These are phyloP conservation scores for Stegostoma tigrinum DNA, from an alignment of 2,113 vertebrate species.

Conservation along the genomic window DNA sequence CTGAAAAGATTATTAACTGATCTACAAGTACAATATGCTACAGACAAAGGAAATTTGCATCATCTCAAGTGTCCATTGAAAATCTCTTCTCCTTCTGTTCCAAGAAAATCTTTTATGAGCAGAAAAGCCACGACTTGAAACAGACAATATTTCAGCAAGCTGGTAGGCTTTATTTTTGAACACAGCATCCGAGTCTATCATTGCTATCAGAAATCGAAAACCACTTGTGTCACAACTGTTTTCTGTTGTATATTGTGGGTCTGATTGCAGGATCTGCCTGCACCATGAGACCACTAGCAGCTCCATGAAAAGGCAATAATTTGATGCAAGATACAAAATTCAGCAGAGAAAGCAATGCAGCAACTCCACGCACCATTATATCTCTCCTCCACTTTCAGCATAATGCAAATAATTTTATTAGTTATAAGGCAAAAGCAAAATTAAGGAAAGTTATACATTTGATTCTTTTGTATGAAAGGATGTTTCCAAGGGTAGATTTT, in stretches of 20 bases:
- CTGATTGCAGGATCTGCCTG: not conserved
- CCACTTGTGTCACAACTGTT: slow-evolving; percentile 16
- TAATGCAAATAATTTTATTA: not conserved
- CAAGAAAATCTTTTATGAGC: not conserved
- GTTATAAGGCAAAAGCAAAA: not conserved
- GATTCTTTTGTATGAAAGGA: not conserved
- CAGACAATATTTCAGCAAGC: not conserved
- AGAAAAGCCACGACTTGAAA: not conserved
- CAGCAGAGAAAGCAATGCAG: not conserved
- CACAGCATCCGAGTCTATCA: not conserved
- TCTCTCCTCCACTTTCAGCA: not conserved
- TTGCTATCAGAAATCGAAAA: not conserved
- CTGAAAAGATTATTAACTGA: slow-evolving; percentile 38
- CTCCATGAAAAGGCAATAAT: no score
- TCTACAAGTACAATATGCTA: slow-evolving; percentile 37
- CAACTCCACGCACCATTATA: not conserved
- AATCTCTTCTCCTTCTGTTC: not conserved
- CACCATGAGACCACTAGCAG: not conserved
- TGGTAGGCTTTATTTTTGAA: not conserved
- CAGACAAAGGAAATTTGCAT: slow-evolving; percentile 36
- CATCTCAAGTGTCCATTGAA: slow-evolving; percentile 14
- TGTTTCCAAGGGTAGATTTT: not conserved
- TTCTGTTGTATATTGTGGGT: slow-evolving; percentile 22
- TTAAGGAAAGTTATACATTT: not conserved
- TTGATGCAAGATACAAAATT: slow-evolving; percentile 11